Evolutionary conservation across 2,888 invertebrate genomes (phyloP).

Genomic region (Acleris sparsana): DNA sequence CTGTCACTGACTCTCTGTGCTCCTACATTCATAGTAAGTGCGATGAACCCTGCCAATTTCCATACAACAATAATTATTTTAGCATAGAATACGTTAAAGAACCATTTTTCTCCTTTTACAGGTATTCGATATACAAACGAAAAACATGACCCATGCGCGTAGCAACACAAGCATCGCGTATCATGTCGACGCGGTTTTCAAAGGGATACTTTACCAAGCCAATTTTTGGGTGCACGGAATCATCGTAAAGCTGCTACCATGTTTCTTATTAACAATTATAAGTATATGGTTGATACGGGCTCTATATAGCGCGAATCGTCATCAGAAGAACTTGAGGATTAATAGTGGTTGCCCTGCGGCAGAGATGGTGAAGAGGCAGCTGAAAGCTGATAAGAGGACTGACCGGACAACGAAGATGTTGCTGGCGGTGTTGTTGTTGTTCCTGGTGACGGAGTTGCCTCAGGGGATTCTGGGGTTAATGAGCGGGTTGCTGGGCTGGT

Average conservation of each 20-base stretch:
- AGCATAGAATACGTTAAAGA: slow-evolving; percentile 45
- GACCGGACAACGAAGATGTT: slow-evolving; percentile 96
- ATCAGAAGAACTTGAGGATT: slow-evolving; percentile 87
- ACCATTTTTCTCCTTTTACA: slow-evolving; percentile 49
- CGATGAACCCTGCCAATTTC: slow-evolving; percentile 37
- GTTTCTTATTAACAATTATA: slow-evolving; percentile 89
- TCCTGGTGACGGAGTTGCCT: slow-evolving; percentile 94
- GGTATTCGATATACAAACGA: slow-evolving; percentile 79
- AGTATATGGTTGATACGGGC: slow-evolving; percentile 88
- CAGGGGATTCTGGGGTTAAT: slow-evolving; percentile 90
- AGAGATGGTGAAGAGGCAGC: slow-evolving; percentile 72
- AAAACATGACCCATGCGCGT: slow-evolving; percentile 70
- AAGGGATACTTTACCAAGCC: slow-evolving; percentile 85
- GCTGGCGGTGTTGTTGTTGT: slow-evolving; percentile 92
- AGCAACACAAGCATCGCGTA: slow-evolving; percentile 66
- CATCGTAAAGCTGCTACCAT: slow-evolving; percentile 91
- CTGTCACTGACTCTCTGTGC: slow-evolving; percentile 91
- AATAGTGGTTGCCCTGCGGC: slow-evolving; percentile 83
- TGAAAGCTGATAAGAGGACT: slow-evolving; percentile 88
- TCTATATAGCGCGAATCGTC: slow-evolving; percentile 88
- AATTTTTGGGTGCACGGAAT: slow-evolving; percentile 93
- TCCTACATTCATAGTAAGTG: slow-evolving; percentile 89
- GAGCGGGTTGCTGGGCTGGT: slow-evolving; percentile 86
- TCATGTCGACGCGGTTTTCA: slow-evolving; percentile 81
- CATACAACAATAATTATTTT: slow-evolving; percentile 47